Percentiles rank a stretch among this genome's conserved stretches.
These are phyloP conservation scores for Sinocyclocheilus rhinocerous DNA, from an alignment of 2,113 vertebrate species.

Conservation along the genomic window DNA sequence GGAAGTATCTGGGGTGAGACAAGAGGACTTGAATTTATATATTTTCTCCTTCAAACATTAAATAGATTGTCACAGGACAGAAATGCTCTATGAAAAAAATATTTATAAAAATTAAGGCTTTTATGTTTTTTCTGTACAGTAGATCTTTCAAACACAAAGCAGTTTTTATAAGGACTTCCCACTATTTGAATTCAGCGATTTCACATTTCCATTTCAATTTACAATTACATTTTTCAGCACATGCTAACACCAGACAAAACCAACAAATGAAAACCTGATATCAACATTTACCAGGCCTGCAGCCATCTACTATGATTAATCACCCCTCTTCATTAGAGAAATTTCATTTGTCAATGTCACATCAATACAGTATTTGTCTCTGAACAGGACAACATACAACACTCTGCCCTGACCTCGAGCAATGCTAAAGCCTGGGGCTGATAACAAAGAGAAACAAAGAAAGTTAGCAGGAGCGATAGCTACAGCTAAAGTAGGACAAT, in stretches of 20 bases:
- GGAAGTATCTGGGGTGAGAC: background rate
- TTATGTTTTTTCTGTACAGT: background rate
- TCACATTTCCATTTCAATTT: slow-evolving; percentile 1
- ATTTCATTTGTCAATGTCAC: slow-evolving; percentile 2
- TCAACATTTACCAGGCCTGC: slow-evolving; percentile 23
- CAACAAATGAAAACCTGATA: slow-evolving; percentile 9
- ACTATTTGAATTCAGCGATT: background rate
- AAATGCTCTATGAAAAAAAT: too few species aligned
- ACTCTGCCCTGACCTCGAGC: background rate
- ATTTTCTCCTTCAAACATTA: background rate
- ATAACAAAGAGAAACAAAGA: slow-evolving; percentile 31
- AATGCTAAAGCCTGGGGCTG: background rate
- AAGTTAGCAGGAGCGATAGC: background rate
- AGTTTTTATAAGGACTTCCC: background rate
- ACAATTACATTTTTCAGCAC: background rate
- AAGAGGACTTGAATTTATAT: background rate
- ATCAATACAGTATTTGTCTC: background rate
- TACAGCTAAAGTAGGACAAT: slow-evolving; percentile 26
- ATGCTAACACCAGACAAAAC: background rate
- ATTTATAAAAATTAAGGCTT: background rate
- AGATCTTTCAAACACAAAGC: background rate
- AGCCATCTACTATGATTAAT: slow-evolving; percentile 27
- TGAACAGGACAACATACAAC: background rate
- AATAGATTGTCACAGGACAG: background rate
- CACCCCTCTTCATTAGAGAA: slow-evolving; percentile 6